These are phyloP conservation scores for Bufotes viridis DNA, from an alignment of 2,797 vertebrate genomes.

Conservation along the genomic window DNA sequence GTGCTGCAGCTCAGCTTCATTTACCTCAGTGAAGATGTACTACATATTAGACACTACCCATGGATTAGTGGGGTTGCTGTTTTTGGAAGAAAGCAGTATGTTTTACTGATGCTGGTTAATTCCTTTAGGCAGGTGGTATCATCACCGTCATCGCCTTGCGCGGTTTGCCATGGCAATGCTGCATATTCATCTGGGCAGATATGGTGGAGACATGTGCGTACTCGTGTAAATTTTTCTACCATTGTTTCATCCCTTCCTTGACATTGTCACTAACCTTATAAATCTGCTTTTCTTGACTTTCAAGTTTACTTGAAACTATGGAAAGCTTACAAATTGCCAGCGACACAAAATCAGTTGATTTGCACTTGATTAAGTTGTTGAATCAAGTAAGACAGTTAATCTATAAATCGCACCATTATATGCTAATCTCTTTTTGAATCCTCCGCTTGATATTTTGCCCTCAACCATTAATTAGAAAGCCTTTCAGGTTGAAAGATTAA, in stretches of 20 bases:
- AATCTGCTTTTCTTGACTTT: slow-evolving; percentile 19
- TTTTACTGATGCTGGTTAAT: too few relatives aligned
- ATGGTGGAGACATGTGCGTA: background rate
- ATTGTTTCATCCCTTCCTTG: background rate
- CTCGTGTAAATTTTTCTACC: background rate
- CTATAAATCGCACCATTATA: slow-evolving; percentile 48
- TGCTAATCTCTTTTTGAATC: slow-evolving; percentile 54
- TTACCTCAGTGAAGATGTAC: too few relatives aligned
- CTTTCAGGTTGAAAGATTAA: slow-evolving; percentile 50
- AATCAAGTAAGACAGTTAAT: slow-evolving; percentile 54
- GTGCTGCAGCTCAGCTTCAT: too few relatives aligned
- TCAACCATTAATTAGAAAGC: slow-evolving; percentile 50
- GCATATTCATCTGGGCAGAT: too few relatives aligned
- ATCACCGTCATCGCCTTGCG: too few relatives aligned
- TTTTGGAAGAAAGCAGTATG: too few relatives aligned
- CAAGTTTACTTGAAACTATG: slow-evolving; percentile 8
- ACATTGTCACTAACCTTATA: background rate
- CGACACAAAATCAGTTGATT: slow-evolving; percentile 46
- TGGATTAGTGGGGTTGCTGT: too few relatives aligned
- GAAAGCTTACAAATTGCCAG: slow-evolving; percentile 27
- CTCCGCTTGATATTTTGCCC: slow-evolving; percentile 50
- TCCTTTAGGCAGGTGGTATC: too few relatives aligned
- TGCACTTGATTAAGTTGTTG: slow-evolving; percentile 48
- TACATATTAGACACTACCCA: too few relatives aligned
- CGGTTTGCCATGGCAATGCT: too few relatives aligned